Conservation (phyloP, 2,797 vertebrate species). For the Enteromius anoplus region DNA sequence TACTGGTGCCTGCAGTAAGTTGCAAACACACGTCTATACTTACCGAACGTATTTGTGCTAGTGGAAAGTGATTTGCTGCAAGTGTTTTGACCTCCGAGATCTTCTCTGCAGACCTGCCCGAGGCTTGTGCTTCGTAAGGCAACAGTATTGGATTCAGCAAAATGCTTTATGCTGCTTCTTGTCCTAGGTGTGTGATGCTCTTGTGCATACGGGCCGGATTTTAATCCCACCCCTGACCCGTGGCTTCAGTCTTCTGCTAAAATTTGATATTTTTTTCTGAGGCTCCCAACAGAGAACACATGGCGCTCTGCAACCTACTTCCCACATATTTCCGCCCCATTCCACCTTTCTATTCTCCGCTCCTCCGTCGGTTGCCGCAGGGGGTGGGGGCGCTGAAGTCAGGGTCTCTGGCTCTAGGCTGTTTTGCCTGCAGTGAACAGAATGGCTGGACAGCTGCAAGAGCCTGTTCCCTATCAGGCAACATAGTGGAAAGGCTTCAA, state of each 20-base stretch:
- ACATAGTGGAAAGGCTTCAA: constrained; percentile 52
- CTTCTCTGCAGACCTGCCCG: neutral
- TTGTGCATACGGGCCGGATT: constrained; percentile 40
- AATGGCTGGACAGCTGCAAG: constrained; percentile 70
- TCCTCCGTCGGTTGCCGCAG: constrained; percentile 28
- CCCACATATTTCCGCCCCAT: constrained; percentile 12
- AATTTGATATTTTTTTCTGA: constrained; percentile 51
- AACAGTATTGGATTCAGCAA: constrained; percentile 8
- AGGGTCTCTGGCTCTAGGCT: constrained; percentile 38
- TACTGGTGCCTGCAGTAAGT: constrained; percentile 85
- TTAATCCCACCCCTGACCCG: constrained; percentile 47
- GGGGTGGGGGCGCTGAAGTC: constrained; percentile 30
- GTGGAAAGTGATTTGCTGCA: neutral
- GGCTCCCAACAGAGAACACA: constrained; percentile 53
- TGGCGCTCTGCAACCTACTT: constrained; percentile 39
- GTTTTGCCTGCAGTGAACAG: constrained; percentile 66
- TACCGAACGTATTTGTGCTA: neutral
- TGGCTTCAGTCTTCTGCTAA: constrained; percentile 14
- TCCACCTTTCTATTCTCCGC: constrained; percentile 34
- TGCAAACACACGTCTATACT: constrained; percentile 6
- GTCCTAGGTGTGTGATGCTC: neutral
- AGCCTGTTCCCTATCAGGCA: constrained; percentile 63
- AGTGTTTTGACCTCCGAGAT: constrained; percentile 22
- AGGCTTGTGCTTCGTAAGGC: constrained; percentile 15
- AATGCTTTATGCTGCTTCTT: neutral